These are phyloP conservation scores for Miniopterus natalensis DNA, from an alignment of 2,113 vertebrate species.

Conservation along the genomic window DNA sequence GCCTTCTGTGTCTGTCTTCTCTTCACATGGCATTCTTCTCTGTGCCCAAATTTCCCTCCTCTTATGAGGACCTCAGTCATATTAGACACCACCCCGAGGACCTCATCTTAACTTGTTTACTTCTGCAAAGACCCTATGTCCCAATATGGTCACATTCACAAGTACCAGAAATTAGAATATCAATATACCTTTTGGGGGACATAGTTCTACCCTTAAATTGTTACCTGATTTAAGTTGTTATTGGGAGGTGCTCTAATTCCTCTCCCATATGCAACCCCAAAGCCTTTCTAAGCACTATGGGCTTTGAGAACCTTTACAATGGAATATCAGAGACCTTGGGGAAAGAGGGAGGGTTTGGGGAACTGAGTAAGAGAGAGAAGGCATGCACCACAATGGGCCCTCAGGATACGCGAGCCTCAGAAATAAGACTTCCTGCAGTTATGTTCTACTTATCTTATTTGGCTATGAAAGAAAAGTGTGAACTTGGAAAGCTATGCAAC, in stretches of 20 bases:
- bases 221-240: neutral
- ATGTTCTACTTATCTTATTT: conserved; percentile 15
- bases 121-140: neutral
- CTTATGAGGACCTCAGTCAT: neutral
- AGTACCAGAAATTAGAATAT: neutral
- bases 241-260: neutral
- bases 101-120: neutral
- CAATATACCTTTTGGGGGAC: neutral
- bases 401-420: neutral
- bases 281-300: neutral
- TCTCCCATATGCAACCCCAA: neutral
- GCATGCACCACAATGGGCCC: neutral
- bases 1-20: neutral
- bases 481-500: neutral
- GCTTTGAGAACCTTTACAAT: neutral
- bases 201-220: neutral
- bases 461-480: neutral
- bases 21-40: neutral
- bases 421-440: neutral
- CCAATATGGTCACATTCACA: neutral
- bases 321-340: neutral
- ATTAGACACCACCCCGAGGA: neutral
- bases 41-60: neutral
- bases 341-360: neutral
- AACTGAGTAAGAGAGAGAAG: neutral